Base-by-base conservation (phyloP, 2,797 vertebrate species). In the Poecile montanus region DNA sequence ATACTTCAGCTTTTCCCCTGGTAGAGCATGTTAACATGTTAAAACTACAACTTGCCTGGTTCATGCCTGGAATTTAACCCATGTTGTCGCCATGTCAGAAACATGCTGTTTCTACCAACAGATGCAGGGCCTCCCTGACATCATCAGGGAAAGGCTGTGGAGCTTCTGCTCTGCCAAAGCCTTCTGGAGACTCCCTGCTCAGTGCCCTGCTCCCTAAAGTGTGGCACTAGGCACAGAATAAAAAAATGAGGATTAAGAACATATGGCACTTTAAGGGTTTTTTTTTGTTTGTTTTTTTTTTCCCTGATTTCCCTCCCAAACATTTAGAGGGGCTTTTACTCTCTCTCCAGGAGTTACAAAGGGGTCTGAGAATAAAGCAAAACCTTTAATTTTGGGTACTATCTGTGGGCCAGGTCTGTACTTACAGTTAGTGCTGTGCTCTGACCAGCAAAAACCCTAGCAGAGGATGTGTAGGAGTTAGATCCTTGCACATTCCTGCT, bases 1-100 rank as follows among this genome's bases (percentile, higher is more conserved):
- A 96, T 96, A 96, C 53, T 73, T 40, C n/a, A 89, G 74, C 82
- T 90, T 95, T 93, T 86, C 86, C 95, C 86, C 77, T 93, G 67
- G 30, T 82, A 61, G 77, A 47, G 76, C 32, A 45, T 66, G 73
- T 80, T 91, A 96, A 92, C 4, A 8, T 96, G 95, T 87, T 90
- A 90, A 90, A 91, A 71, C 82, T 89, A 8, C 14, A 9, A 2
- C n/a, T 80, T 2, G 1, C 25, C 26, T 4, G 9, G 4, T 11
- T 68, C 63, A 5, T 26, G 79, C 22, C 68, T 22, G 85, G 73
- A 58, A 21, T 79, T 94, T 81, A 78, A 88, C 56, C 77, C 87
- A 2, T 36, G 48, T 74, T 68, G 61, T 57, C 61, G 38, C 62
- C 47, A 2, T 80, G 78, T 85, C 36, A 65, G 45, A 72, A 60